phyloP scores from a whole-genome alignment of 2,888 invertebrate species.

The Lasioglossum pauxillum region DNA sequence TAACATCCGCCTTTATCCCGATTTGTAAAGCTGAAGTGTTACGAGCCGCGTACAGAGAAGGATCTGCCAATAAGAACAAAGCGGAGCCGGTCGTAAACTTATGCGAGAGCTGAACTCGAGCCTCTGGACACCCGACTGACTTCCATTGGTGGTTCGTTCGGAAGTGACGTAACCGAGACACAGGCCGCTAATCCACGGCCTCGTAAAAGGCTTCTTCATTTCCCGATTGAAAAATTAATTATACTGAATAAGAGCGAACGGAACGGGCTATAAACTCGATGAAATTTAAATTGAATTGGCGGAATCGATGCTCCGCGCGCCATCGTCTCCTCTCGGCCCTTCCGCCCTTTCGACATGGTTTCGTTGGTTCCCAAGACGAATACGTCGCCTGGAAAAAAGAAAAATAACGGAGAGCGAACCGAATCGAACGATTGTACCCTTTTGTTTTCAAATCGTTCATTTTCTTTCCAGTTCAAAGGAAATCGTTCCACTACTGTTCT shows the following conservation, averaged over 20 bases:
- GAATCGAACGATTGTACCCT: neutral
- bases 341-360: constrained; percentile 40
- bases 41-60: constrained; percentile 69
- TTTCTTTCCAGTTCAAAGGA: neutral
- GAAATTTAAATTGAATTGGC: constrained; percentile 71
- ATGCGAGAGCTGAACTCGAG: constrained; percentile 69
- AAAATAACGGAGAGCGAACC: neutral
- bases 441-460: neutral
- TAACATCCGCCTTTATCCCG: constrained; percentile 72
- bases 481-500: neutral
- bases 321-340: constrained; percentile 9
- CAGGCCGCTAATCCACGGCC: constrained; percentile 66
- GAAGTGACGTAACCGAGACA: constrained; percentile 67
- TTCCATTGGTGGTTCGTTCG: constrained; percentile 60
- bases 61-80: constrained; percentile 77
- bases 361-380: constrained; percentile 30
- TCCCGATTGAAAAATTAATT: constrained; percentile 75
- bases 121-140: constrained; percentile 46
- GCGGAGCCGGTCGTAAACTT: constrained; percentile 78
- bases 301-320: constrained; percentile 25
- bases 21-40: constrained; percentile 71
- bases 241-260: constrained; percentile 68
- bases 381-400: constrained; percentile 9
- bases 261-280: constrained; percentile 68
- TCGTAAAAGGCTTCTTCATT: constrained; percentile 72